Base-by-base conservation (phyloP, 1,140 invertebrate species). In the Helicoverpa armigera region DNA sequence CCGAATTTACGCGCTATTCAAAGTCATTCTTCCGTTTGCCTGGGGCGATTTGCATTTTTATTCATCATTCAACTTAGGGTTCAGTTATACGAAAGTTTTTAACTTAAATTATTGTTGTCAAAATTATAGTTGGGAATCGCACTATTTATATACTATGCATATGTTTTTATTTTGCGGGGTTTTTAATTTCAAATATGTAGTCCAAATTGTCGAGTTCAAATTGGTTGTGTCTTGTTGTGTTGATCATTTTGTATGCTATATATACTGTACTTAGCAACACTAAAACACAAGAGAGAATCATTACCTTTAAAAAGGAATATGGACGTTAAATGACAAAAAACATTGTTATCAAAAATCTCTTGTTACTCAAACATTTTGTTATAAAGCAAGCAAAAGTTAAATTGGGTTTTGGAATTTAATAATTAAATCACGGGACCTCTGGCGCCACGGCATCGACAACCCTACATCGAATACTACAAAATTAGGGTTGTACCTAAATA, bases 1-100 rank as follows among this genome's bases (percentile, higher is more conserved):
- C 85, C 81, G 70, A 88, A 90, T 89, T 86, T 88, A 87, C 82
- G 61, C 76, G 74, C 86, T 69, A 91, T 91, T 91, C 87, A 86
- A 80, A 89, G 63, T 85, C 85, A 89, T 83, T 93, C 92, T 91
- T 92, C 88, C 89, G 88, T 83, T 84, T 87, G 85, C 85, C 84
- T 81, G 82, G 80, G 78, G 65, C 85, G 85, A 87, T 92, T 91
- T 91, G 85, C 86, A 91, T 91, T 91, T 92, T 90, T 90, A 88
- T 85, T 85, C 83, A 86, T 69, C 16, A 74, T 60, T 72, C 13
- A 35, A 29, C 65, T 70, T 69, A 53, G 78, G 67, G 83, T 63
- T 35, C 54, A 63, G 63, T 23, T 65, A 48, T 35, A 53, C n/a
- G 35, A 48, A 65, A 35, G 48, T 60, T 58, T 50, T 51, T 9